Evolutionary conservation across 2,113 vertebrate species (phyloP).

Genomic region (Paraplagusia blochii): DNA sequence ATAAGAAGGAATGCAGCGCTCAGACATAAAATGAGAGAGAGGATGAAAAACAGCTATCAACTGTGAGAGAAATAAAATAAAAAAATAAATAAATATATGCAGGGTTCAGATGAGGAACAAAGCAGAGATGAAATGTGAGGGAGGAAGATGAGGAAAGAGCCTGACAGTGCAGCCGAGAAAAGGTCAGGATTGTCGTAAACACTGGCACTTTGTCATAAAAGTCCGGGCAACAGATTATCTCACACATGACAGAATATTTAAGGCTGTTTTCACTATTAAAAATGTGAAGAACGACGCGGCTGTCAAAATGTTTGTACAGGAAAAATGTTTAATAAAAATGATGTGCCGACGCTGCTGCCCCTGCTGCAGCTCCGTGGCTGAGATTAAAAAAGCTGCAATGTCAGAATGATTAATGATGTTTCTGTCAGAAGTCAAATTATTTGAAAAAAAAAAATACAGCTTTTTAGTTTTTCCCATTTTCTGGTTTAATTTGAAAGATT

Average conservation of each 20-base stretch:
- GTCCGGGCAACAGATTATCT: slow-evolving; percentile 43
- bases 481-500: slow-evolving; percentile 27
- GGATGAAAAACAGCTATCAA: too few species aligned
- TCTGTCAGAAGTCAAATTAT: slow-evolving; percentile 18
- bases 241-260: slow-evolving; percentile 38
- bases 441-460: background rate
- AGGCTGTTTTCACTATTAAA: slow-evolving; percentile 45
- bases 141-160: background rate
- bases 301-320: slow-evolving; percentile 70
- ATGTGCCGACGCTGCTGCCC: slow-evolving; percentile 35
- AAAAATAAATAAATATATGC: background rate
- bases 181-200: slow-evolving; percentile 44
- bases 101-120: background rate
- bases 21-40: too few species aligned
- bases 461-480: background rate
- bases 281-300: slow-evolving; percentile 49
- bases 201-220: slow-evolving; percentile 51
- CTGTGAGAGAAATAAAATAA: background rate
- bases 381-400: slow-evolving; percentile 38
- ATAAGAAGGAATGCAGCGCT: too few species aligned
- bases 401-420: slow-evolving; percentile 45
- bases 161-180: background rate
- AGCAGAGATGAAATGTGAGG: background rate
- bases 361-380: slow-evolving; percentile 5
- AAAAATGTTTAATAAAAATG: slow-evolving; percentile 46